Base-by-base conservation (phyloP, 1,140 invertebrate species). In the Mercenaria mercenaria region DNA sequence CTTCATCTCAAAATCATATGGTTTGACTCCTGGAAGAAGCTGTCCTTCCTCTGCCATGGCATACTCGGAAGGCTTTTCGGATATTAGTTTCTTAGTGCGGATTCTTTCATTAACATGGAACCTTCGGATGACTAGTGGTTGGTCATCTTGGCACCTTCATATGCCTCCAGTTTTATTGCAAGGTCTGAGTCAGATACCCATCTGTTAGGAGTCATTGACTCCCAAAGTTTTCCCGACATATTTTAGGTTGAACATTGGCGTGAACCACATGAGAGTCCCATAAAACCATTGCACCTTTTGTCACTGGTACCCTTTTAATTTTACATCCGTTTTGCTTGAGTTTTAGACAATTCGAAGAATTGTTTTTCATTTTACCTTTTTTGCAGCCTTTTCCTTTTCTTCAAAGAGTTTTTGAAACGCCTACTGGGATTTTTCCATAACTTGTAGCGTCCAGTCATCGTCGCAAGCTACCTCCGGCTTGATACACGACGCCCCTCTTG, bases 371-470 rank as follows among this genome's bases (percentile, higher is more conserved):
- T 8, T 1, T 41, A 20, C 23, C 23, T 67, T 90, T 52, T 82
- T 87, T 13, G 52, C 34, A 23, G 89, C 90, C 11, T 10, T 39
- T 23, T 82, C 47, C 41, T 89, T 39, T 0, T 13, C 23, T 18
- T 88, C 76, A 81, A 84, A 93, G 69, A 94, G 92, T 20, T 80
- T 67, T 20, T 90, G 43, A 20, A 89, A 64, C 34, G 87, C 79
- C 61, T 83, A 77, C 47, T 92, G 90, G 13, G 92, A 94, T 13
- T 79, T 61, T 76, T 90, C 64, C 74, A 91, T 50, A 18, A 93
- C 92, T 64, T 92, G 87, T 18, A 94, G 91, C 0, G 92, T 92
- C 93, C 93, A 93, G 83, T 93, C 92, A 39, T 92, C 90, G 34
- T 92, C 85, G 15, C 80, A 76, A 6, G 89, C 80, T 23, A 77